Conservation (phyloP, 2,113 vertebrate genomes). For the Dolichallabes microphthalmus region DNA sequence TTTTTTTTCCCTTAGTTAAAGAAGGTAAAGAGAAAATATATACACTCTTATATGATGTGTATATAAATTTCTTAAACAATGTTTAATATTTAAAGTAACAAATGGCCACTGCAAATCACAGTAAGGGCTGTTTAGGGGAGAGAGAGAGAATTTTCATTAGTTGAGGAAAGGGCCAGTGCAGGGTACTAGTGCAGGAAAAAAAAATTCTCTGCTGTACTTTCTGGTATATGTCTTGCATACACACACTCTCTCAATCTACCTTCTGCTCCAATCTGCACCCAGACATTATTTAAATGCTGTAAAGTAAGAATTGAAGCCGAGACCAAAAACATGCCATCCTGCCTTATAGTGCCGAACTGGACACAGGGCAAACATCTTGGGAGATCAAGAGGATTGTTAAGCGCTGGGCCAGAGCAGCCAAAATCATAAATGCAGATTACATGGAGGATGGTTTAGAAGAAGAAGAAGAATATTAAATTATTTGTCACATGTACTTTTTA, state of each 20-base stretch:
- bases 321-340: background rate
- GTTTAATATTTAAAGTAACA: background rate
- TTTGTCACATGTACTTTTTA: too few relatives aligned
- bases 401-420: background rate
- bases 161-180: slow-evolving; percentile 10
- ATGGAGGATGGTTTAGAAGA: background rate
- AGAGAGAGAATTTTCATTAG: background rate
- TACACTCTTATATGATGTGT: background rate
- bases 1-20: background rate
- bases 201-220: slow-evolving; percentile 29
- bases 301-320: background rate
- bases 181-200: slow-evolving; percentile 36
- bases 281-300: background rate
- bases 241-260: slow-evolving; percentile 4
- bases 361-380: background rate
- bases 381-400: background rate
- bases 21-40: background rate
- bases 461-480: too few relatives aligned
- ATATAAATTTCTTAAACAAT: background rate
- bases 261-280: slow-evolving; percentile 18
- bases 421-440: slow-evolving; percentile 9
- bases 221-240: slow-evolving; percentile 20
- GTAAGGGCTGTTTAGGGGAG: background rate
- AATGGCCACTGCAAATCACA: background rate
- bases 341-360: background rate